Base-by-base conservation (phyloP, 2,888 invertebrate genomes). In the Mechanitis mazaeus region DNA sequence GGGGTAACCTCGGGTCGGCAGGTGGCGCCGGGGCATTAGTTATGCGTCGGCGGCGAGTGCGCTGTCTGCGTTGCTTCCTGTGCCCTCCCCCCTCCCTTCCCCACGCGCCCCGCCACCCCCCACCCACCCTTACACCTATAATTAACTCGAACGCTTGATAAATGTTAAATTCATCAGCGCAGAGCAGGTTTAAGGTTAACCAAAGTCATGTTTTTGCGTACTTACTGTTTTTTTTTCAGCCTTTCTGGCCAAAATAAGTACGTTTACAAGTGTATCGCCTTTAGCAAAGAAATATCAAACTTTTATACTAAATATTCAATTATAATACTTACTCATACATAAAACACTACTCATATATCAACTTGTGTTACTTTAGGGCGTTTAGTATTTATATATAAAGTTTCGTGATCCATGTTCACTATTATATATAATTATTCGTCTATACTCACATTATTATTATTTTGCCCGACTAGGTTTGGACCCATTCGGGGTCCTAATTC, bases 1-100 rank as follows among this genome's bases (percentile, higher is more conserved):
- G 71, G 71, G 65, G 71, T 70, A 76, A 73, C 72, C 75, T 72
- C 72, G 69, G 56, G 47, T 50, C 59, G 67, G 70, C 77, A 75
- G 80, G 78, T 80, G 82, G 78, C 78, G 78, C 76, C 76, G 68
- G 71, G 64, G 71, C 77, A 82, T 81, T 81, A 81, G 75, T 72
- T 75, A 81, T 81, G 80, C 83, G 80, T 71, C 76, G 75, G 76
- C 76, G 75, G 77, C 79, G 75, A 74, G 75, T 69, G 70, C 71
- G 78, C 78, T 76, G 83, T 83, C 83, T 83, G 81, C 77, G 68
- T 69, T 72, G 78, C 75, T 83, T 83, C 83, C 83, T 79, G 82
- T 76, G 72, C 72, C 64, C 70, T 61, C 68, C 54, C 68, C 60
- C 54, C 35, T 45, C 60, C 38, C 45, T 53, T 56, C 64, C 50